Conservation (phyloP, 2,888 invertebrate genomes). For the Orchesella flavescens region DNA sequence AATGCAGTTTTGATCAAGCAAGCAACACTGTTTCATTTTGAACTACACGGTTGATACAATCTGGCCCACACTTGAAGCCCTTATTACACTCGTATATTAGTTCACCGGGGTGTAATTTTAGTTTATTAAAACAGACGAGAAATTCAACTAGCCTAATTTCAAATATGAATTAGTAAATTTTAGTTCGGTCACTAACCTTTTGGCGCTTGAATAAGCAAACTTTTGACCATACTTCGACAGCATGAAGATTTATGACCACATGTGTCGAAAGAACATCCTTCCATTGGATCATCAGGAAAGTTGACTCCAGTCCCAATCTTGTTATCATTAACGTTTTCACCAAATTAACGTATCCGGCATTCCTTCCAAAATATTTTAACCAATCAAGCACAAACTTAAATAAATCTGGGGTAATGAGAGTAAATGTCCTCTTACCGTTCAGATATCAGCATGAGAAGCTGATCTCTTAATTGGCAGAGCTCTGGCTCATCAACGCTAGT, state of each 20-base stretch:
- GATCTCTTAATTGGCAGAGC: slow-evolving; percentile 32
- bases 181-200: not conserved
- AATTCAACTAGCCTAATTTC: not conserved
- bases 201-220: slow-evolving; percentile 35
- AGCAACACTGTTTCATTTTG: slow-evolving; percentile 73
- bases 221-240: slow-evolving; percentile 43
- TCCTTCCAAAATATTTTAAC: slow-evolving; percentile 77
- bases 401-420: too few species aligned
- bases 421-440: slow-evolving; percentile 39
- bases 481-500: not conserved
- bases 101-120: slow-evolving; percentile 29
- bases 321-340: slow-evolving; percentile 87
- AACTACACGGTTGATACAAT: slow-evolving; percentile 83
- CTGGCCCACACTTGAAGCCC: slow-evolving; percentile 83
- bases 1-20: slow-evolving; percentile 78
- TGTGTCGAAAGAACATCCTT: slow-evolving; percentile 91
- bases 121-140: not conserved
- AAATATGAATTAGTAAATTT: not conserved
- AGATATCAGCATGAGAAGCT: slow-evolving; percentile 38
- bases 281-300: slow-evolving; percentile 85
- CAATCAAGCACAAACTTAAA: not conserved
- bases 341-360: slow-evolving; percentile 82
- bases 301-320: slow-evolving; percentile 79
- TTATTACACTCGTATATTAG: slow-evolving; percentile 76
- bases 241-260: slow-evolving; percentile 74